Percentiles rank a stretch among this genome's conserved stretches.
Evolutionary conservation across 2,113 vertebrate species (phyloP).

Genomic region (Himantopus leucocephalus): DNA sequence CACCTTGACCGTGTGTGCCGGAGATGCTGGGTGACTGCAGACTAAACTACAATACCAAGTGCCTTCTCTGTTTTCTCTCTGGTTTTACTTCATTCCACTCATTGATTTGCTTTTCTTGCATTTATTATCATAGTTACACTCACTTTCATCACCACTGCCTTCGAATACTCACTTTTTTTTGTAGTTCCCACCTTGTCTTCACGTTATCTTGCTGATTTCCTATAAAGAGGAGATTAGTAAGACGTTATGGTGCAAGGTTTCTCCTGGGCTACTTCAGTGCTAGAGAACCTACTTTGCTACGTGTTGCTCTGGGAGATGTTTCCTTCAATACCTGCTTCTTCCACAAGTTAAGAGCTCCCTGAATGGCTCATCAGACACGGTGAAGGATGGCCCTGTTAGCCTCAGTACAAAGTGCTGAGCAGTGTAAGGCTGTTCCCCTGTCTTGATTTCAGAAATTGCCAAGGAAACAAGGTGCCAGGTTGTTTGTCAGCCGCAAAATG

Average conservation of each 20-base stretch:
- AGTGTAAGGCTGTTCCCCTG: background rate
- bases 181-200: background rate
- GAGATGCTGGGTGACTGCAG: background rate
- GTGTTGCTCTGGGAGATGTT: background rate
- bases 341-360: background rate
- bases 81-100: background rate
- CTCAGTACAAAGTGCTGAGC: background rate
- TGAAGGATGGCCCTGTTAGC: background rate
- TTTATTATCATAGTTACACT: background rate
- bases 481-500: background rate
- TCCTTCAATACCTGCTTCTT: background rate
- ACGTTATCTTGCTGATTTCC: background rate
- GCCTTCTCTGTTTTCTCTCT: background rate
- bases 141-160: background rate
- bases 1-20: background rate
- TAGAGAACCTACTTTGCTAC: background rate
- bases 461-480: background rate
- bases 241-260: background rate
- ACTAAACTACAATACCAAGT: background rate
- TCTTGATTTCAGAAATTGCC: background rate
- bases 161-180: background rate
- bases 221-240: background rate
- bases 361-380: rapidly evolving
- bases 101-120: background rate
- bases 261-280: background rate